Evolutionary conservation across 2,888 invertebrate genomes (phyloP).

Genomic region (Eumacrocentrus americanus): DNA sequence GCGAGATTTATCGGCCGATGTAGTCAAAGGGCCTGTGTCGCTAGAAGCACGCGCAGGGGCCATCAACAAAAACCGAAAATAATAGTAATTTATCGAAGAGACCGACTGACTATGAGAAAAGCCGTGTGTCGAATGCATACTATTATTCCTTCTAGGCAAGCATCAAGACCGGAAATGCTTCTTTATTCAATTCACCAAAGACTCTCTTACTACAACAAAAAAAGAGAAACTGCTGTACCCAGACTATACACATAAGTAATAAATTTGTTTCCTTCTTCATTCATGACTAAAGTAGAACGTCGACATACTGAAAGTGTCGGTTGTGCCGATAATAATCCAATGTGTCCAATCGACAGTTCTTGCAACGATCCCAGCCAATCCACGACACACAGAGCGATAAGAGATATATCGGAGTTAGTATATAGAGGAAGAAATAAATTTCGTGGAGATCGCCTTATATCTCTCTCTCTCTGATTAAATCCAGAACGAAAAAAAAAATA

Average conservation of each 20-base stretch:
- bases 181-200: background rate
- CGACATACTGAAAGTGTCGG: too few species aligned
- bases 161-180: background rate
- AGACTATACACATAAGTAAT: too few species aligned
- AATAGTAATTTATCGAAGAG: background rate
- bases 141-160: background rate
- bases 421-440: slow-evolving; percentile 8
- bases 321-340: slow-evolving; percentile 3
- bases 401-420: background rate
- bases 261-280: too few species aligned
- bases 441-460: background rate
- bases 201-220: too few species aligned
- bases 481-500: too few species aligned
- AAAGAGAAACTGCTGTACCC: too few species aligned
- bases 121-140: background rate
- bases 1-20: slow-evolving; percentile 22
- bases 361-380: too few species aligned
- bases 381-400: too few species aligned
- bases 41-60: background rate
- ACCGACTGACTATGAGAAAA: background rate
- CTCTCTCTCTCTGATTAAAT: background rate
- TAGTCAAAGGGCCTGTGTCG: too few species aligned
- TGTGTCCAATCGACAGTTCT: too few species aligned
- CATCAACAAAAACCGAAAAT: slow-evolving; percentile 10
- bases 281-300: too few species aligned